A percentile compares a stretch with the other conserved stretches of the same genome.
These are phyloP conservation scores for Sebastes schlegelii DNA, from an alignment of 2,113 vertebrate species.

Conservation along the genomic window DNA sequence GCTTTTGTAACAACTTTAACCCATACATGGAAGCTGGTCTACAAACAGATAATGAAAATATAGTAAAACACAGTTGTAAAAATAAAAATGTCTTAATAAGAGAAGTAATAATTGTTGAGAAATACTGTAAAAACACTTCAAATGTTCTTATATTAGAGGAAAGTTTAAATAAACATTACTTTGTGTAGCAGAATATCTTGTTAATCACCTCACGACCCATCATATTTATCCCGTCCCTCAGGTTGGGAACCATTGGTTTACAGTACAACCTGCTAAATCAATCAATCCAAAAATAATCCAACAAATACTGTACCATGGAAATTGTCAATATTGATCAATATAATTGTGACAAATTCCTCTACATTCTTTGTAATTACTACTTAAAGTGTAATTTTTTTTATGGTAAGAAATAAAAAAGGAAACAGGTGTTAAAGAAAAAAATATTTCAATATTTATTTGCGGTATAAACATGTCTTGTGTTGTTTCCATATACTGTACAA, in stretches of 20 bases:
- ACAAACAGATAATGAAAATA: not conserved
- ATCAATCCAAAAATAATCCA: not conserved
- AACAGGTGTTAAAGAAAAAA: slow-evolving; percentile 92
- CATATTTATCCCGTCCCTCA: not conserved
- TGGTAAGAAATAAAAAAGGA: slow-evolving; percentile 59
- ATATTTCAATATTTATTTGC: slow-evolving; percentile 99
- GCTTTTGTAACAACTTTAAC: not conserved
- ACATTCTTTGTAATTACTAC: not conserved
- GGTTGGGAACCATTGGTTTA: not conserved
- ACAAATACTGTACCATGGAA: not conserved
- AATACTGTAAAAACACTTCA: not conserved
- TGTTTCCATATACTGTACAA: slow-evolving; percentile 90
- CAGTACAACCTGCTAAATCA: not conserved
- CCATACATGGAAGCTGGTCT: not conserved
- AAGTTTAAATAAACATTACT: not conserved
- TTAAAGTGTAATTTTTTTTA: not conserved
- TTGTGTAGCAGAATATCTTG: not conserved
- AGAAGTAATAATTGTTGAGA: not conserved
- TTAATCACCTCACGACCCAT: not conserved
- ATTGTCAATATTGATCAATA: not conserved
- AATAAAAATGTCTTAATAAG: not conserved
- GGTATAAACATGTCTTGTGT: slow-evolving; percentile 98
- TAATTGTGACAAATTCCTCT: not conserved
- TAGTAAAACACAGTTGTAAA: not conserved
- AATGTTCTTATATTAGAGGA: not conserved